Evolutionary conservation across 2,113 vertebrate genomes (phyloP), one percentile per base, ranked within the genome.

Genomic region (Onychorhynchus coronatus): DNA sequence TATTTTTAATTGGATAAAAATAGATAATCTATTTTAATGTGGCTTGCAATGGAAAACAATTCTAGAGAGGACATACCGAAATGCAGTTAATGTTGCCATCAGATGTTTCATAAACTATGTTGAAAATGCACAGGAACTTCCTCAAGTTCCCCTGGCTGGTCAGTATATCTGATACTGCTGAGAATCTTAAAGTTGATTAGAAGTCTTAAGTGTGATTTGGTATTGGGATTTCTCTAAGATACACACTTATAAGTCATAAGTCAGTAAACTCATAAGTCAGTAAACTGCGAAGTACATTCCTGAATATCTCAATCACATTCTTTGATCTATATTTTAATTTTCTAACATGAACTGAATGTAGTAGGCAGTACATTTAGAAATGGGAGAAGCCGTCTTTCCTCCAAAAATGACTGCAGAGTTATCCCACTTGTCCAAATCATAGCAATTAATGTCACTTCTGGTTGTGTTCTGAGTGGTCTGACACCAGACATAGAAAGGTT

Each of bases 1-100:
- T 93, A 52, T 89, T 95, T 63, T 94, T 55, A 17, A 79, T 37
- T 90, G 49, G 10, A 63, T 95, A 80, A 63, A 66, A 73, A 56
- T 72, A 44, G 25, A 59, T 56, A n/a, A 83, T 84, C 53, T 47
- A 49, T 49, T 91, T 85, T 85, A 33, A 25, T 66, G 17, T 67
- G 33, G 2, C 35, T 88, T 82, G 58, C 61, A 79, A 31, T 28
- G 86, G 24, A 71, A 81, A 81, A 66, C 37, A 76, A 39, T 95
- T 93, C 11, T 91, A 52, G 68, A 72, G 47, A 81, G 31, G 16
- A 27, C 35, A 56, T 74, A 62, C 37, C 78, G 67, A 84, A 85
- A 33, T 91, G 23, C 33, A 52, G 17, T 66, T 96, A 49, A 41
- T 79, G 61, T 87, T 96, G 39, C 39, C 89, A 10, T 73, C 11